These are phyloP conservation scores for Endomychus coccineus DNA, from an alignment of 2,888 invertebrate genomes.

Conservation along the genomic window DNA sequence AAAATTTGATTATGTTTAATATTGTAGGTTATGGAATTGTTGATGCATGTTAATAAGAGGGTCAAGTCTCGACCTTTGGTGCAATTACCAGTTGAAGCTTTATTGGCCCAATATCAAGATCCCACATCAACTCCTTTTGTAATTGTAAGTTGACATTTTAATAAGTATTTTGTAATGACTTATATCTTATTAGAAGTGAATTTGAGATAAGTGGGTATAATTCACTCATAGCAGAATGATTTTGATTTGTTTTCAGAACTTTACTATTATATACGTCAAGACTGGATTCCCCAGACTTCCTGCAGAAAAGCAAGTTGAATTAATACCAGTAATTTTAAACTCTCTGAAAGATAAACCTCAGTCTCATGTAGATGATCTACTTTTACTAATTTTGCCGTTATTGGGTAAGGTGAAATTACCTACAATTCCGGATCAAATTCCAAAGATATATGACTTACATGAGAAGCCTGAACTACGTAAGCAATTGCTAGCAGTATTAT, in stretches of 20 bases:
- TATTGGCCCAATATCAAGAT: conserved; percentile 74
- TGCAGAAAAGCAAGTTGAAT: conserved; percentile 62
- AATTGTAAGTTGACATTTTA: conserved; percentile 52
- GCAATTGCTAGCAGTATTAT: conserved; percentile 66
- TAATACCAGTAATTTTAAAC: conserved; percentile 67
- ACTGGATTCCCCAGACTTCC: conserved; percentile 82
- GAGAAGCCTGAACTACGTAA: conserved; percentile 63
- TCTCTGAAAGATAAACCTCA: conserved; percentile 74
- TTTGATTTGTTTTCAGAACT: conserved; percentile 81
- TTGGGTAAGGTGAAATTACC: conserved; percentile 65
- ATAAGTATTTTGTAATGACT: background rate
- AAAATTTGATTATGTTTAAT: background rate
- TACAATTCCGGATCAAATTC: conserved; percentile 54
- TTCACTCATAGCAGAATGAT: background rate
- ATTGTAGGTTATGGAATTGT: conserved; percentile 77
- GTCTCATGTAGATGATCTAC: conserved; percentile 77
- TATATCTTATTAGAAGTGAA: background rate
- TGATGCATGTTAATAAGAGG: conserved; percentile 86
- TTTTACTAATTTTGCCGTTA: conserved; percentile 73
- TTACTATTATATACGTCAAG: conserved; percentile 87
- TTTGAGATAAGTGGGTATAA: conserved; percentile 1
- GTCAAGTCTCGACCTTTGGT: conserved; percentile 77
- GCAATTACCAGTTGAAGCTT: conserved; percentile 76
- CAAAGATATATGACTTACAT: conserved; percentile 60
- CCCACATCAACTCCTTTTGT: conserved; percentile 70